Conservation (phyloP, 2,888 invertebrate genomes). For the Papilio protenor region DNA sequence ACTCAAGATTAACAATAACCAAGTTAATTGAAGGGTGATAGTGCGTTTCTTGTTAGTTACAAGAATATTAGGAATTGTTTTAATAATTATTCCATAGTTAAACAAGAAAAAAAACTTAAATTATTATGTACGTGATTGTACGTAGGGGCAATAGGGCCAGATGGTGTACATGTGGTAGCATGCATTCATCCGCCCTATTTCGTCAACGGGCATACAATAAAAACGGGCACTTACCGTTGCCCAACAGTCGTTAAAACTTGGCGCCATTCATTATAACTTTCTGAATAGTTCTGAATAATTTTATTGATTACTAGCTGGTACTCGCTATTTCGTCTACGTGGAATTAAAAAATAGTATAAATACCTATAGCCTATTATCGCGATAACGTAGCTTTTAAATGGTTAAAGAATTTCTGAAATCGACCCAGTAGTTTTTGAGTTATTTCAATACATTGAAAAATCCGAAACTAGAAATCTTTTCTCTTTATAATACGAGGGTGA, state of each 20-base stretch:
- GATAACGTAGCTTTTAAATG: no score
- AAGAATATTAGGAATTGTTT: neutral
- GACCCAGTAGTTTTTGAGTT: no score
- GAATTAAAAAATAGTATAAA: no score
- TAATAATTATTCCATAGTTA: no score
- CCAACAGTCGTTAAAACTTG: slow-evolving; percentile 53
- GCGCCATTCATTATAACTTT: slow-evolving; percentile 51
- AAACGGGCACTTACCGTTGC: slow-evolving; percentile 48
- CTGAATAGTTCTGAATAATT: slow-evolving; percentile 39
- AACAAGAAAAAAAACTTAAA: neutral
- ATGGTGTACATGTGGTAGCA: slow-evolving; percentile 61
- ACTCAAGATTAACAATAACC: neutral
- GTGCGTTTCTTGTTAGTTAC: neutral
- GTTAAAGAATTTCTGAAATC: no score
- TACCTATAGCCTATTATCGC: no score
- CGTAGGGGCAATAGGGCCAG: slow-evolving; percentile 57
- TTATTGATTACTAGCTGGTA: neutral
- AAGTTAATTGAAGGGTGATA: neutral
- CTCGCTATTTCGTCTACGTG: no score
- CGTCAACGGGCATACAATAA: slow-evolving; percentile 54
- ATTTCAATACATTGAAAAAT: no score
- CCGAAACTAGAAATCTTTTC: no score
- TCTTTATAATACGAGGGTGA: no score
- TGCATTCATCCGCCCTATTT: slow-evolving; percentile 51
- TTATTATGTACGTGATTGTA: slow-evolving; percentile 49